Evolutionary conservation across 1,140 invertebrate genomes (phyloP), one percentile per base, ranked within the genome.

Genomic region (Pseudomyrmex dendroicus): DNA sequence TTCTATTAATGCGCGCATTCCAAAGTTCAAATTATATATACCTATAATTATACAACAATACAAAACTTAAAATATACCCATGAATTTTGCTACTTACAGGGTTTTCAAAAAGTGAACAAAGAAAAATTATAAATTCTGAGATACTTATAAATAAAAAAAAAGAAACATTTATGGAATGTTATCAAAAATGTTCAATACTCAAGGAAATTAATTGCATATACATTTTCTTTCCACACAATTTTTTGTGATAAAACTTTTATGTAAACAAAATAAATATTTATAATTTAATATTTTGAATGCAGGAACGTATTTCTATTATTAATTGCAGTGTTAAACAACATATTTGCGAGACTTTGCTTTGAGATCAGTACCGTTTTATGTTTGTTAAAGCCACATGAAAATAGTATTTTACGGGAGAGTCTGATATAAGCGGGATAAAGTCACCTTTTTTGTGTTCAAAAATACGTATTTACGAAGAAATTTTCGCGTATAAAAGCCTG

Each of bases 361-460:
- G 25, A 48, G 3, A 70, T 46, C 3, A 56, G 35, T 35, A 20
- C 3, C 54, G 44, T 54, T 66, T 59, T 7, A 25, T 80, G 25
- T 78, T 10, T 12, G 52, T 78, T 78, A 50, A 35, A 48, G 48
- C 17, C 15, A 72, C 44, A 17, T 63, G 59, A 63, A 76, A 63
- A 62, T 63, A 48, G 63, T 50, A 76, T 13, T 76, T 50, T 35
- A 10, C 35, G 22, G 35, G 35, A 76, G 46, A 76, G 48, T 35
- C 61, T 80, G 44, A 54, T 80, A 70, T 80, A 72, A 61, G 1
- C 57, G 52, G 63, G 48, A 57, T 83, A 17, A 86, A 52, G 35
- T 2, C 15, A 63, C 46, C 46, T 12, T 68, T 70, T 56, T 59
- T 50, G 59, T 25, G 48, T 48, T 20, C 52, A 35, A 20, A 80